A percentile compares a stretch with the other conserved stretches of the same genome.
phyloP scores from a whole-genome alignment of 2,888 invertebrate species.

The Pristionchus arcanus region DNA sequence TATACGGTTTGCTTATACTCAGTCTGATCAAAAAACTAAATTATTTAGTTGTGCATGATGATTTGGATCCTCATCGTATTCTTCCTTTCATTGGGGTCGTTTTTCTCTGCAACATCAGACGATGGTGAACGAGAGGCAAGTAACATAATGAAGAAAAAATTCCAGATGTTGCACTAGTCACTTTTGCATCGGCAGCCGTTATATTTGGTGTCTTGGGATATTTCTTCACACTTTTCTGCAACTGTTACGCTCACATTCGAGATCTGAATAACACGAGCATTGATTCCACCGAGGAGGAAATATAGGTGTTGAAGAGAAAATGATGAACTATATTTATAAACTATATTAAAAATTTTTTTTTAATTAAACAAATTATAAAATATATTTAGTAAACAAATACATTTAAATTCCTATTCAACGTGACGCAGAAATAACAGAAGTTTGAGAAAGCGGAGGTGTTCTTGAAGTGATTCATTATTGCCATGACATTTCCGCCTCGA shows the following conservation, averaged over 20 bases:
- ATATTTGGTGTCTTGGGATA: not conserved
- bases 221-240: not conserved
- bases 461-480: not conserved
- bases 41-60: not conserved
- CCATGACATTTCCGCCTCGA: not conserved
- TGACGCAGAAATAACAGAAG: too few relatives aligned
- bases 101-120: not conserved
- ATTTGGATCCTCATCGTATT: not conserved
- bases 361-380: too few relatives aligned
- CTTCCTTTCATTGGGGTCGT: not conserved
- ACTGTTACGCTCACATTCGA: not conserved
- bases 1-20: not conserved
- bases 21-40: too few relatives aligned
- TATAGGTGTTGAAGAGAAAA: too few relatives aligned
- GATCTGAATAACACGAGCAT: not conserved
- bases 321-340: too few relatives aligned
- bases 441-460: too few relatives aligned
- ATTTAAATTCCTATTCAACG: too few relatives aligned
- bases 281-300: not conserved
- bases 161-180: not conserved
- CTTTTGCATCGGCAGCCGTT: not conserved
- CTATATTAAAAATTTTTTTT: too few relatives aligned
- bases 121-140: not conserved
- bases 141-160: too few relatives aligned
- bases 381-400: too few relatives aligned